Conservation (phyloP, 2,797 vertebrate species). For the Poecilia gillii region DNA sequence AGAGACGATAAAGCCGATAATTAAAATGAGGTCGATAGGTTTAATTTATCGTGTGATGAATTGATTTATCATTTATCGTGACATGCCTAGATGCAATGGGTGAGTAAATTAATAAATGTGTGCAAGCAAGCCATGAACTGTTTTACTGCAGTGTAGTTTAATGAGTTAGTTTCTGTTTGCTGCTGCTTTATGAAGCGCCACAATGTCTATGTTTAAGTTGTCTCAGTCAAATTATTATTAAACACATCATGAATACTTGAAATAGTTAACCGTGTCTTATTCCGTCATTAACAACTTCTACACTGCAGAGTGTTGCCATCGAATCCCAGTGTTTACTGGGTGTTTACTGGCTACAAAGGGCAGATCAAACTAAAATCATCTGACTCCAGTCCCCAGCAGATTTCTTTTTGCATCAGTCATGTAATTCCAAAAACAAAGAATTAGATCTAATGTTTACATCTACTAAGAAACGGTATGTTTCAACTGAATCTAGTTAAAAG, state of each 20-base stretch:
- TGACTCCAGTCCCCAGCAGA: neutral
- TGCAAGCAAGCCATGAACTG: neutral
- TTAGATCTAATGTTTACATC: constrained; percentile 12
- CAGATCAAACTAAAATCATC: neutral
- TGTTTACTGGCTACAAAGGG: neutral
- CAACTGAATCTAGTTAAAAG: constrained; percentile 5
- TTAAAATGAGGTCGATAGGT: no score
- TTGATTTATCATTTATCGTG: no score
- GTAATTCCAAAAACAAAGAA: neutral
- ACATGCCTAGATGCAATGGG: neutral
- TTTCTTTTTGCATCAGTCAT: neutral
- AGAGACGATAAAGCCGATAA: no score
- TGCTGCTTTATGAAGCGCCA: neutral
- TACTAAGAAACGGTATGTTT: constrained; percentile 11
- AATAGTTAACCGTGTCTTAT: neutral
- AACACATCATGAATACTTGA: neutral
- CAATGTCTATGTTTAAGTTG: neutral
- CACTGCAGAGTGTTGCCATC: neutral
- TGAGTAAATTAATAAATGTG: neutral
- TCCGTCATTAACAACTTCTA: neutral
- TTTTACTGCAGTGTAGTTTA: neutral
- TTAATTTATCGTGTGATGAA: no score
- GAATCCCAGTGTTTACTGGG: neutral
- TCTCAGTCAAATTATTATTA: neutral
- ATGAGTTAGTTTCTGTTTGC: neutral